Percentiles rank a stretch among this genome's conserved stretches.
Conservation (phyloP, 1,140 invertebrate genomes). For the Pachyrhynchus sulphureomaculatus region DNA sequence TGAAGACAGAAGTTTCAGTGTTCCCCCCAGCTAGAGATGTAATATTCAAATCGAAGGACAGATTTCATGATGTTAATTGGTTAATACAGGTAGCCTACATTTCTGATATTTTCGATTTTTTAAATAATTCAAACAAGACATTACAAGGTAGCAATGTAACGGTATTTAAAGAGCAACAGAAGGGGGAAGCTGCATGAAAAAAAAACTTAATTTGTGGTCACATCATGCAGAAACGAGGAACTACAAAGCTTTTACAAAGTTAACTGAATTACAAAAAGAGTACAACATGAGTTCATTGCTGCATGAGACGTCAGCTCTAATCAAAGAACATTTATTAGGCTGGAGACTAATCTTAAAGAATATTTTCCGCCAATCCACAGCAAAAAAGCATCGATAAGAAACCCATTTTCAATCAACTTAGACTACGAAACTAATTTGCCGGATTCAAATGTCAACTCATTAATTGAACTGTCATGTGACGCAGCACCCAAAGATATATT, state of each 20-base stretch:
- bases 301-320: background rate
- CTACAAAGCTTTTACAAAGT: background rate
- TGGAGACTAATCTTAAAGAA: background rate
- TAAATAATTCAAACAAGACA: no score
- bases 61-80: no score
- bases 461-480: background rate
- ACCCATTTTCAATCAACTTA: no score
- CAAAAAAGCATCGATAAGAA: background rate
- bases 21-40: no score
- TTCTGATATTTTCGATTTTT: no score
- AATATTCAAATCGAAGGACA: no score
- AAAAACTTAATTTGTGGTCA: no score
- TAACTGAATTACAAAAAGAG: background rate
- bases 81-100: no score
- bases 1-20: no score
- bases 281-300: background rate
- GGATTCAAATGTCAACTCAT: background rate
- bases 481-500: background rate
- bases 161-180: background rate
- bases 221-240: background rate
- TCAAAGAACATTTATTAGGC: background rate
- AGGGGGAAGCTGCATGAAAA: background rate
- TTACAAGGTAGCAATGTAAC: background rate
- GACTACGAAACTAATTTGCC: background rate
- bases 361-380: background rate